Conservation (phyloP, 2,113 vertebrate species). For the Anseranas semipalmata region DNA sequence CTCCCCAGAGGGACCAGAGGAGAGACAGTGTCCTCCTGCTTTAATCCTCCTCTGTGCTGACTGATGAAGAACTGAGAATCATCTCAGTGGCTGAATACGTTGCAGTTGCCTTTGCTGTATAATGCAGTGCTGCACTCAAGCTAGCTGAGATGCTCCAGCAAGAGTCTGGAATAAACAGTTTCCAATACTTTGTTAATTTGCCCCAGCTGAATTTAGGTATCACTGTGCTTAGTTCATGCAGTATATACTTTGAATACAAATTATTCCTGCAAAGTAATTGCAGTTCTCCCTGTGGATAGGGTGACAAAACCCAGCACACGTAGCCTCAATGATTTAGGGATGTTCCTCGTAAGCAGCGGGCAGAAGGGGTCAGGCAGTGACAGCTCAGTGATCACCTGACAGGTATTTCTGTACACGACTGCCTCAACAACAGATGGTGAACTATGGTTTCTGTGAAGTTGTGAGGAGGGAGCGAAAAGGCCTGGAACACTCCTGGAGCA, state of each 20-base stretch:
- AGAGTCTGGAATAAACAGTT: neutral
- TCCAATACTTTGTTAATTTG: neutral
- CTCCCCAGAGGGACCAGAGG: no score
- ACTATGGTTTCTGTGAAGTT: neutral
- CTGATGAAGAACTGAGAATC: neutral
- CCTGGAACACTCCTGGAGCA: neutral
- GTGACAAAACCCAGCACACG: neutral
- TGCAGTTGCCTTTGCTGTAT: accelerated
- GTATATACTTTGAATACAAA: neutral
- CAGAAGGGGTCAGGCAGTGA: neutral
- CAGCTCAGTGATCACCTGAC: neutral
- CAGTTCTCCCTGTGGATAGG: neutral
- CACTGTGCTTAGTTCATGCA: neutral
- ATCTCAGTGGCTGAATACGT: neutral
- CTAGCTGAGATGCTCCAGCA: neutral
- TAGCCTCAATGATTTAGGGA: neutral
- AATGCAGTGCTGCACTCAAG: neutral
- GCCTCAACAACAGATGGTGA: neutral
- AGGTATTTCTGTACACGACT: neutral
- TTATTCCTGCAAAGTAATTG: neutral
- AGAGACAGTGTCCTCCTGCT: neutral
- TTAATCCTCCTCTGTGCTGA: neutral
- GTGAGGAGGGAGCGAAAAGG: neutral
- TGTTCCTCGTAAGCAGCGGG: neutral
- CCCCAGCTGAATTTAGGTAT: neutral